These are phyloP conservation scores for Plagiodera versicolora DNA, from an alignment of 2,888 invertebrate species.

Conservation along the genomic window DNA sequence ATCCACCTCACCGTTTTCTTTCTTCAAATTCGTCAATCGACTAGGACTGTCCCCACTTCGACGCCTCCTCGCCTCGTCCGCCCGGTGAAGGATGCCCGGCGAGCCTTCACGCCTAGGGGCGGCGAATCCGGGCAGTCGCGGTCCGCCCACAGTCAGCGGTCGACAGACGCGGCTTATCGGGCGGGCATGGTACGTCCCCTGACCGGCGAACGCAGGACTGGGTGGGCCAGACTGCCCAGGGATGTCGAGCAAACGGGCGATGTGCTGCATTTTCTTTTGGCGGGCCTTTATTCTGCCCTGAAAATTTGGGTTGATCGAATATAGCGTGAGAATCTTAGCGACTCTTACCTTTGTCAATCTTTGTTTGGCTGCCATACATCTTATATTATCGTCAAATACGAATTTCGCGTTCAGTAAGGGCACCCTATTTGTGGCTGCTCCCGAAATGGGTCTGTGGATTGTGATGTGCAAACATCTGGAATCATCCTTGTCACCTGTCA, in stretches of 20 bases:
- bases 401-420: conserved; percentile 89
- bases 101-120: conserved; percentile 53
- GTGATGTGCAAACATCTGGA: conserved; percentile 93
- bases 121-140: conserved; percentile 54
- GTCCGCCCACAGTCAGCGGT: conserved; percentile 49
- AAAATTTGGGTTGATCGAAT: conserved; percentile 14
- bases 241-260: conserved; percentile 88
- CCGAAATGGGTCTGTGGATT: conserved; percentile 78
- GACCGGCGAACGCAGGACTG: conserved; percentile 55
- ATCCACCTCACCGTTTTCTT: not conserved
- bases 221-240: conserved; percentile 61
- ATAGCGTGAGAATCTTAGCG: too few species aligned
- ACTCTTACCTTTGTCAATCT: conserved; percentile 69
- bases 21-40: conserved; percentile 33
- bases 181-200: conserved; percentile 45
- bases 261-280: conserved; percentile 95
- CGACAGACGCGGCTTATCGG: conserved; percentile 43
- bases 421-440: conserved; percentile 67
- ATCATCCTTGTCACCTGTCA: conserved; percentile 94
- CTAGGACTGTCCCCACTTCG: conserved; percentile 45
- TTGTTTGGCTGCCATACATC: conserved; percentile 99
- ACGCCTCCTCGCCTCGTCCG: conserved; percentile 43
- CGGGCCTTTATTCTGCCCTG: conserved; percentile 90
- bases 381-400: conserved; percentile 97
- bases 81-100: conserved; percentile 50